Percentiles rank a stretch among this genome's conserved stretches.
phyloP scores from a whole-genome alignment of 1,140 invertebrate species.

The Apis florea region DNA sequence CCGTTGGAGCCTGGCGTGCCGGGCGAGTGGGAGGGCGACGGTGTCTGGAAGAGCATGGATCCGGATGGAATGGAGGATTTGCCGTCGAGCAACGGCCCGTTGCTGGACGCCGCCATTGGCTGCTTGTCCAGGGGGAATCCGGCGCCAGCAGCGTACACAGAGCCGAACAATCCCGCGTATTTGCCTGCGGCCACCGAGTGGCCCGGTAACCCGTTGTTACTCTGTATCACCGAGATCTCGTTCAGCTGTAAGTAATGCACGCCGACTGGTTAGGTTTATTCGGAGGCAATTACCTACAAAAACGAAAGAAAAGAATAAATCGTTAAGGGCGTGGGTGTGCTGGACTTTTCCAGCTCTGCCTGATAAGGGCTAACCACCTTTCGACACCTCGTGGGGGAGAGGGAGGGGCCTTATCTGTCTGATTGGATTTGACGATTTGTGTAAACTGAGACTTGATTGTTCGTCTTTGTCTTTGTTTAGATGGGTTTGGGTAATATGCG shows the following conservation, averaged over 20 bases:
- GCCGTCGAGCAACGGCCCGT: slow-evolving; percentile 71
- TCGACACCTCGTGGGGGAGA: too few relatives aligned
- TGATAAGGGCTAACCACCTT: too few relatives aligned
- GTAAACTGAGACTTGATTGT: too few relatives aligned
- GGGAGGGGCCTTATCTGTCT: too few relatives aligned
- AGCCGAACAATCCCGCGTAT: slow-evolving; percentile 77
- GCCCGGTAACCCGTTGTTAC: slow-evolving; percentile 77
- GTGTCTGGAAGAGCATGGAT: slow-evolving; percentile 77
- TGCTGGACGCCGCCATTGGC: slow-evolving; percentile 69
- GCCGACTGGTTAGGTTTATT: slow-evolving; percentile 58
- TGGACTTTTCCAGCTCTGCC: not conserved
- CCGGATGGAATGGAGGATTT: slow-evolving; percentile 74
- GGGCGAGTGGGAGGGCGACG: slow-evolving; percentile 75
- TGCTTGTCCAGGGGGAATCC: slow-evolving; percentile 72
- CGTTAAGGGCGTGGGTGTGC: not conserved
- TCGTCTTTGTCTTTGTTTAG: too few relatives aligned
- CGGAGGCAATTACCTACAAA: slow-evolving; percentile 47
- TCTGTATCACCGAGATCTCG: slow-evolving; percentile 85
- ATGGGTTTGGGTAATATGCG: too few relatives aligned
- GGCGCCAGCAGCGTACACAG: slow-evolving; percentile 70
- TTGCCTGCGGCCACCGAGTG: slow-evolving; percentile 74
- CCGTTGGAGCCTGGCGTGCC: slow-evolving; percentile 73
- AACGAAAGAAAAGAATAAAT: slow-evolving; percentile 33
- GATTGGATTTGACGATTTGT: too few relatives aligned
- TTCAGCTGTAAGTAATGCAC: slow-evolving; percentile 81